Evolutionary conservation across 1,140 invertebrate genomes (phyloP), one percentile per base, ranked within the genome.

Genomic region (Cecropterus lyciades): DNA sequence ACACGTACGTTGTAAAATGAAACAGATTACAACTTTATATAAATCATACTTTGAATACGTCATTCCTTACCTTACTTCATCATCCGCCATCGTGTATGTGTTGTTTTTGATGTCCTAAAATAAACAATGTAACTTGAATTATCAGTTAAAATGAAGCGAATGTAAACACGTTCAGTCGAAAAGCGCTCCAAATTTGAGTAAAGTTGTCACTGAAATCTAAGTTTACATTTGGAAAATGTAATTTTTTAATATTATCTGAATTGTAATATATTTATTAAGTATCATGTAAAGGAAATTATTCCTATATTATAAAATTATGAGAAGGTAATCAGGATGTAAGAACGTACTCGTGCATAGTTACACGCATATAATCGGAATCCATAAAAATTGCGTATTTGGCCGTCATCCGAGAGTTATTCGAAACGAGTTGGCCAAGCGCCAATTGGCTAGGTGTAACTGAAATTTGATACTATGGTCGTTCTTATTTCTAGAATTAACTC

Each of bases 11-110:
- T 37, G 33, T 11, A 37, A 37, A 0, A 37, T 11, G 3, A 7
- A 11, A n/a, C 0, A 37, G 1, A n/a, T 11, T 37, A 37, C 7
- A n/a, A 37, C n/a, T 11, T 11, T 24, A 20, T 24, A 10, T 10
- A 49, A 49, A 49, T 11, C 10, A 20, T 43, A 43, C n/a, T 16
- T 1, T 46, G 15, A 16, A 46, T 46, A 46, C 13, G 40, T 46
- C 17, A 13, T 65, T 62, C 63, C 95, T 93, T 93, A 96, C 96
- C 96, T 96, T 94, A 97, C 96, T 94, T 97, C 96, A 95, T 97
- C 96, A 95, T 97, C 96, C 93, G 95, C 96, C 96, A 97, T 97
- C 93, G 85, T 96, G 93, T 87, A 66, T 86, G 80, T 87, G 85
- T 88, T 92, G 84, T 70, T 89, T 83, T 88, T 84, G 71, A 77